A percentile compares a stretch with the other conserved stretches of the same genome.
These are phyloP conservation scores for Hiodon tergisus DNA, from an alignment of 2,113 vertebrate genomes.

Conservation along the genomic window DNA sequence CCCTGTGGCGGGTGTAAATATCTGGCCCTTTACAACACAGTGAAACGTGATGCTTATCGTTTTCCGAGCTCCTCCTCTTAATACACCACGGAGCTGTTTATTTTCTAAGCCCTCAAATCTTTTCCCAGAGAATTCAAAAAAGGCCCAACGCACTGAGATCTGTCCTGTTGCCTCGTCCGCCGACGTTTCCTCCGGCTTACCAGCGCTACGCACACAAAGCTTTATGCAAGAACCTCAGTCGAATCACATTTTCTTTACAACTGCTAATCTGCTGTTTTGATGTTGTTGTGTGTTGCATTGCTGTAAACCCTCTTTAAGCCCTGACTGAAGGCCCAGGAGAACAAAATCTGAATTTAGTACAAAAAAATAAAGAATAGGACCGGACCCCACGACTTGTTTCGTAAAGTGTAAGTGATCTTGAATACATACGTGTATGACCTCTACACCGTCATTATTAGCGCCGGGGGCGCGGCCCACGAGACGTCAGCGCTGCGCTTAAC, in stretches of 20 bases:
- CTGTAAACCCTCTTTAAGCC: conserved; percentile 39
- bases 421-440: conserved; percentile 68
- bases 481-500: conserved; percentile 57
- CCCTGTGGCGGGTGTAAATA: too few species aligned
- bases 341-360: conserved; percentile 42
- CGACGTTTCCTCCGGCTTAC: neutral
- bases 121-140: neutral
- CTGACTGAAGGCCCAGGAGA: conserved; percentile 36
- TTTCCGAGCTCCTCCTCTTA: too few species aligned
- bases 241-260: conserved; percentile 14
- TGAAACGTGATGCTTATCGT: too few species aligned
- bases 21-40: too few species aligned
- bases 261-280: conserved; percentile 45
- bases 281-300: conserved; percentile 33
- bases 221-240: neutral
- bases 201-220: neutral
- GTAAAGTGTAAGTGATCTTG: conserved; percentile 66
- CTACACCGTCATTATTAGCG: conserved; percentile 62
- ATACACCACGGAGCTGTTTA: too few species aligned
- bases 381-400: conserved; percentile 47
- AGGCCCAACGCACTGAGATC: neutral
- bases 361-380: conserved; percentile 43
- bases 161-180: neutral
- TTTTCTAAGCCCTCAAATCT: neutral
- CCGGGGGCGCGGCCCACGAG: conserved; percentile 46